Percentiles rank a stretch among this genome's conserved stretches.
Evolutionary conservation across 1,140 invertebrate species (phyloP).

Genomic region (Hesperophylax magnus): DNA sequence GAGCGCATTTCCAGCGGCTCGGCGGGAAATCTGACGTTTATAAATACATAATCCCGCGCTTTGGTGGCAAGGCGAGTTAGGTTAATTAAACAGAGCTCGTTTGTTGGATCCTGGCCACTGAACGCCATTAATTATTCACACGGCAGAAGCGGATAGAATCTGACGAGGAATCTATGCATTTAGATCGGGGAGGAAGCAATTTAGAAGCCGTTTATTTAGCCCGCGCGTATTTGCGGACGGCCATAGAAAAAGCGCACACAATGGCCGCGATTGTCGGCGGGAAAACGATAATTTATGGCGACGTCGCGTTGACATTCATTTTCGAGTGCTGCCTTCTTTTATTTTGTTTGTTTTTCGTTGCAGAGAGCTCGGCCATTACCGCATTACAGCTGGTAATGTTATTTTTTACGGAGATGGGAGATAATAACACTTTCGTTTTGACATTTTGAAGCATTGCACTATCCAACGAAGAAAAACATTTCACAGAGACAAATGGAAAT

Average conservation of each 20-base stretch:
- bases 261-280: constrained; percentile 45
- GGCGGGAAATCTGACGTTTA: constrained; percentile 45
- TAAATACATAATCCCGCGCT: constrained; percentile 37
- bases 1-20: constrained; percentile 13
- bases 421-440: too few species aligned
- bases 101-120: constrained; percentile 45
- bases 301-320: constrained; percentile 35
- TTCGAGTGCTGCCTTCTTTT: constrained; percentile 5
- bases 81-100: constrained; percentile 56
- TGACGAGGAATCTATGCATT: constrained; percentile 40
- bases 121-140: constrained; percentile 56
- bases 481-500: too few species aligned
- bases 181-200: constrained; percentile 50
- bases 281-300: constrained; percentile 45
- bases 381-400: too few species aligned
- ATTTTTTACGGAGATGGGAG: too few species aligned
- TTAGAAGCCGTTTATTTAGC: constrained; percentile 42
- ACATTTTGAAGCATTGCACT: too few species aligned
- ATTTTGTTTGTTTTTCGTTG: neutral
- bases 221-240: constrained; percentile 27
- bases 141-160: constrained; percentile 39
- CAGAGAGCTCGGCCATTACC: too few species aligned
- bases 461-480: too few species aligned
- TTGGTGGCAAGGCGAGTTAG: constrained; percentile 47
- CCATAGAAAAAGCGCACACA: neutral